These are phyloP conservation scores for Cydia strobilella DNA, from an alignment of 1,140 invertebrate genomes.

Conservation along the genomic window DNA sequence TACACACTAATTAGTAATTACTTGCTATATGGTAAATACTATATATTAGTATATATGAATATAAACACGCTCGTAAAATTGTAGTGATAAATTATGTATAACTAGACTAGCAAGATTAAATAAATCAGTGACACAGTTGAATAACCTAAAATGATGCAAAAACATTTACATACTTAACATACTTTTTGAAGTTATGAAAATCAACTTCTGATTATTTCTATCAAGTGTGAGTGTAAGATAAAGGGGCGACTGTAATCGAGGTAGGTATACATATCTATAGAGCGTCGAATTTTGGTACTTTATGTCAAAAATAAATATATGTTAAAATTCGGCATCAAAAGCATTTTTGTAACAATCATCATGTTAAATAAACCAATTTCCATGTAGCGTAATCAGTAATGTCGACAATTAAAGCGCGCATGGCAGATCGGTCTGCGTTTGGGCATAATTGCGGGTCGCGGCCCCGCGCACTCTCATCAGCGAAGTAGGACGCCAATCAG, in stretches of 20 bases:
- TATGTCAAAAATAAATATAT: no score
- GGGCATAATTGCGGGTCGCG: slow-evolving; percentile 66
- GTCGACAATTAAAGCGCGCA: slow-evolving; percentile 55
- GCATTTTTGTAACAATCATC: not conserved
- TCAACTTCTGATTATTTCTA: no score
- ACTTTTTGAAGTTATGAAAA: no score
- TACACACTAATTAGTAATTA: slow-evolving; percentile 19
- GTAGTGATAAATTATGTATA: not conserved
- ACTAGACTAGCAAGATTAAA: not conserved
- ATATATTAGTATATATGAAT: slow-evolving; percentile 16
- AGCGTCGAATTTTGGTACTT: no score
- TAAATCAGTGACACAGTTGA: slow-evolving; percentile 27
- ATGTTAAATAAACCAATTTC: slow-evolving; percentile 13
- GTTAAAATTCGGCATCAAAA: not conserved
- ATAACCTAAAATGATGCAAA: not conserved
- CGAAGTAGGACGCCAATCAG: slow-evolving; percentile 49
- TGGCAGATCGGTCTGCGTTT: slow-evolving; percentile 62
- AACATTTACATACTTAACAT: no score
- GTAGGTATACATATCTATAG: no score
- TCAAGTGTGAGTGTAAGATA: no score
- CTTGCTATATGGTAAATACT: not conserved
- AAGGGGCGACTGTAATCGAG: no score
- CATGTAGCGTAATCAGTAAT: slow-evolving; percentile 41
- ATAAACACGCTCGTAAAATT: slow-evolving; percentile 1
- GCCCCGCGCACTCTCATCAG: slow-evolving; percentile 54